Evolutionary conservation across 64 coral and sea anemone species (phyloP).

Genomic region (Actinia tenebrosa): DNA sequence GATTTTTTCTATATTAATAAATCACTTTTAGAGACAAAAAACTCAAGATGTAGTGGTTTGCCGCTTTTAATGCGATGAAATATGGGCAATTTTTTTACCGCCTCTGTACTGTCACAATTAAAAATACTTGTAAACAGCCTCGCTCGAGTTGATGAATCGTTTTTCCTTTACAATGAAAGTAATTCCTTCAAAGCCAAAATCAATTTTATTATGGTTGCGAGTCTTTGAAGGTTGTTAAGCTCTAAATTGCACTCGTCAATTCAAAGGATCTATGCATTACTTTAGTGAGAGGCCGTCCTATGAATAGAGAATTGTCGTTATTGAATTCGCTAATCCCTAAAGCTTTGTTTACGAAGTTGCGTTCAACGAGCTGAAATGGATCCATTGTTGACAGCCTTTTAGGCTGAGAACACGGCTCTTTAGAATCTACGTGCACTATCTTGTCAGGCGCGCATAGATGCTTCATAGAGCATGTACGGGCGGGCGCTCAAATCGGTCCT

Average conservation of each 20-base stretch:
- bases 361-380: conserved; percentile 9
- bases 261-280: background rate
- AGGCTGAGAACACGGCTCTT: background rate
- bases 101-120: background rate
- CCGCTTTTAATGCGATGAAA: background rate
- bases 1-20: background rate
- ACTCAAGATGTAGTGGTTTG: background rate
- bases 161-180: background rate
- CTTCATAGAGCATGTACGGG: too few species aligned
- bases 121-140: background rate
- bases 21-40: background rate
- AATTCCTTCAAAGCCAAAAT: background rate
- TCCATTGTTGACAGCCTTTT: conserved; percentile 26
- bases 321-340: conserved; percentile 22
- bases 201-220: conserved; percentile 4
- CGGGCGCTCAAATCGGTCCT: background rate
- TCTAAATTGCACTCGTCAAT: background rate
- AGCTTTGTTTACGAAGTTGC: conserved; percentile 16
- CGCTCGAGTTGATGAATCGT: background rate
- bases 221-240: background rate
- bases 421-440: background rate
- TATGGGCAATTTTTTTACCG: background rate
- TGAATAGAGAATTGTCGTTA: background rate
- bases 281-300: background rate
- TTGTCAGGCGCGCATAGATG: background rate